Percentiles rank a stretch among this genome's conserved stretches.
These are phyloP conservation scores for Ctenopoma kingsleyae DNA, from an alignment of 2,797 vertebrate genomes.

Conservation along the genomic window DNA sequence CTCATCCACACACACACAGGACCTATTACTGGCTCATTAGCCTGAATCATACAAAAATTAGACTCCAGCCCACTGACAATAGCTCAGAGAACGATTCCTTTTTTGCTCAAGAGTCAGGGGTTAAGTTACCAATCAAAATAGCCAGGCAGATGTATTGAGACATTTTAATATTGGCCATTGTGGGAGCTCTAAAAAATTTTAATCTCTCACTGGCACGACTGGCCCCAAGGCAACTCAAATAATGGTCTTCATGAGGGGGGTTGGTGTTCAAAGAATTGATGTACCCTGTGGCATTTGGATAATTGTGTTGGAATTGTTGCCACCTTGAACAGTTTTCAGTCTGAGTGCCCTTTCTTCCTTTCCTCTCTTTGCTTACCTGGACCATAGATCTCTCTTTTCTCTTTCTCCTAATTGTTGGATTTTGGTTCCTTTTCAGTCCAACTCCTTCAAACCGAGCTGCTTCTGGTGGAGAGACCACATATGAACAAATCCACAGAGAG, in stretches of 20 bases:
- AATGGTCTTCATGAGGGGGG: conserved; percentile 62
- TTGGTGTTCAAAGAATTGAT: conserved; percentile 72
- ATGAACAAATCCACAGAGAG: conserved; percentile 7
- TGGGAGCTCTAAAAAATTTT: conserved; percentile 97
- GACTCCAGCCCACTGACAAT: conserved; percentile 94
- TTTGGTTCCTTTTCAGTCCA: conserved; percentile 3
- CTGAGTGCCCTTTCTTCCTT: conserved; percentile 42
- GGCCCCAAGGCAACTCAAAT: conserved; percentile 93
- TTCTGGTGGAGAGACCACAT: conserved; percentile 12
- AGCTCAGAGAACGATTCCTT: conserved; percentile 90
- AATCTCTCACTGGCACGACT: conserved; percentile 93
- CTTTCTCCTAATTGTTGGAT: conserved; percentile 4
- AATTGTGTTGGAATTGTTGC: conserved; percentile 80
- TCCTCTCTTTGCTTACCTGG: conserved; percentile 45
- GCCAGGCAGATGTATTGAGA: conserved; percentile 96
- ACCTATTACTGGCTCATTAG: conserved; percentile 92
- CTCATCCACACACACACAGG: conserved; percentile 94
- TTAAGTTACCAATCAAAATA: conserved; percentile 99
- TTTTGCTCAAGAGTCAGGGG: conserved; percentile 97
- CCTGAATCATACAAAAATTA: conserved; percentile 98
- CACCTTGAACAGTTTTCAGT: conserved; percentile 69
- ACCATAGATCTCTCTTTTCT: conserved; percentile 17
- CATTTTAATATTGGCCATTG: conserved; percentile 99
- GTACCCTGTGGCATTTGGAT: conserved; percentile 78
- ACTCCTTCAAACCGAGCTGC: conserved; percentile 1